Evolutionary conservation across 30 jellyfish, hydroid and myxozoan genomes (phyloP).

Genomic region (Turritopsis dohrnii): DNA sequence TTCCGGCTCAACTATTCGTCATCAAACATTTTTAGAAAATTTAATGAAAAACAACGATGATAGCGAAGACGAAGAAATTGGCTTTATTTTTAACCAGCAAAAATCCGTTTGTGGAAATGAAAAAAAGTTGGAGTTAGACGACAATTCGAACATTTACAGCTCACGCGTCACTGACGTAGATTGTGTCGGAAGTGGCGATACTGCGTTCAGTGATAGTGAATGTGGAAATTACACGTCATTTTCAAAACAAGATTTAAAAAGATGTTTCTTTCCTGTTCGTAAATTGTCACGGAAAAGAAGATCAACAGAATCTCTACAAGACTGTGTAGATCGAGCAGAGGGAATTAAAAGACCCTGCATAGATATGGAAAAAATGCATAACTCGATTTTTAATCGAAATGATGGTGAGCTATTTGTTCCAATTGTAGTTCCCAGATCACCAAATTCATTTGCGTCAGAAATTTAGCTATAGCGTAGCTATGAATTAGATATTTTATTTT

Average conservation of each 20-base stretch:
- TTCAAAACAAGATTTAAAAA: background rate
- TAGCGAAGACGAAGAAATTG: background rate
- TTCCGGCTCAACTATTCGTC: background rate
- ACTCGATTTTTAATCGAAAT: background rate
- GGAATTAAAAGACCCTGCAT: background rate
- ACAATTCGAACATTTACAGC: background rate
- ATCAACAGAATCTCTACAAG: background rate
- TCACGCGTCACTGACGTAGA: background rate
- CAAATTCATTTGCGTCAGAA: background rate
- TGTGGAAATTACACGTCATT: background rate
- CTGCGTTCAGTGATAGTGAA: background rate
- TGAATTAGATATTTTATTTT: too few species aligned
- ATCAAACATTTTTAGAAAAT: background rate
- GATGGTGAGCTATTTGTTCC: background rate
- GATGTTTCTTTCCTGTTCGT: background rate
- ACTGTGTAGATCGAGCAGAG: background rate
- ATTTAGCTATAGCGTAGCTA: too few species aligned
- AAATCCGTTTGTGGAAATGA: background rate
- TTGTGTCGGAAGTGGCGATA: background rate
- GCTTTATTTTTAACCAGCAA: background rate
- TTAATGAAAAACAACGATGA: background rate
- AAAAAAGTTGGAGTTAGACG: background rate
- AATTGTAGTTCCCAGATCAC: background rate
- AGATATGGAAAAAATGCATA: background rate
- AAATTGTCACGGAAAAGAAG: background rate